Evolutionary conservation across 2,888 invertebrate genomes (phyloP).

Genomic region (Polydrusus tereticollis): DNA sequence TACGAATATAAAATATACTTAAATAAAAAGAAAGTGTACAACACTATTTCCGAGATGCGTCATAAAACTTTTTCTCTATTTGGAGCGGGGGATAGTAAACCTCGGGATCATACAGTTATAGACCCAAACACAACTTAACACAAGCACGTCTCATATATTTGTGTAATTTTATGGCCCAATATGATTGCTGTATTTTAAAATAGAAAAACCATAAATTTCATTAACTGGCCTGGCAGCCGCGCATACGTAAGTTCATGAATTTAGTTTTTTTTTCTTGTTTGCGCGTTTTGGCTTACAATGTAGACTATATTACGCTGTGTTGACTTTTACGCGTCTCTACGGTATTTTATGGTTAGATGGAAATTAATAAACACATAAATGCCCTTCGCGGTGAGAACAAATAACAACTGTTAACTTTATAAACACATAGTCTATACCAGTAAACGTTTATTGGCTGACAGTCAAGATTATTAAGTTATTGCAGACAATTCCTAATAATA

Average conservation of each 20-base stretch:
- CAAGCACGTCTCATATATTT: slow-evolving; percentile 72
- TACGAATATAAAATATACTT: too few species aligned
- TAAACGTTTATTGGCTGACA: too few species aligned
- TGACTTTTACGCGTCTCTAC: slow-evolving; percentile 11
- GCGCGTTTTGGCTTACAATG: slow-evolving; percentile 18
- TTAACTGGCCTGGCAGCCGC: slow-evolving; percentile 52
- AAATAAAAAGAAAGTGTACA: too few species aligned
- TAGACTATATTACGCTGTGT: slow-evolving; percentile 12
- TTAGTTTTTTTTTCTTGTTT: too few species aligned
- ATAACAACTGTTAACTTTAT: too few species aligned
- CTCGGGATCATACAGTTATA: not conserved
- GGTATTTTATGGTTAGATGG: slow-evolving; percentile 5
- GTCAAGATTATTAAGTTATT: too few species aligned
- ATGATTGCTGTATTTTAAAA: slow-evolving; percentile 68
- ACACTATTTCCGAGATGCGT: too few species aligned
- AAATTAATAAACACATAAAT: slow-evolving; percentile 11
- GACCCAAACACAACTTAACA: slow-evolving; percentile 29
- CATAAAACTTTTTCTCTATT: too few species aligned
- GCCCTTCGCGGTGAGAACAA: not conserved
- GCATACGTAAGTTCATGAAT: slow-evolving; percentile 29
- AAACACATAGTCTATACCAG: too few species aligned
- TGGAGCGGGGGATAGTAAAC: too few species aligned
- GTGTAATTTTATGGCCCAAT: slow-evolving; percentile 76
- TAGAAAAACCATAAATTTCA: slow-evolving; percentile 58
- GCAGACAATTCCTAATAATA: too few species aligned